A percentile compares a stretch with the other conserved stretches of the same genome.
Evolutionary conservation across 2,888 invertebrate genomes (phyloP).

Genomic region (Eupithecia abbreviata): DNA sequence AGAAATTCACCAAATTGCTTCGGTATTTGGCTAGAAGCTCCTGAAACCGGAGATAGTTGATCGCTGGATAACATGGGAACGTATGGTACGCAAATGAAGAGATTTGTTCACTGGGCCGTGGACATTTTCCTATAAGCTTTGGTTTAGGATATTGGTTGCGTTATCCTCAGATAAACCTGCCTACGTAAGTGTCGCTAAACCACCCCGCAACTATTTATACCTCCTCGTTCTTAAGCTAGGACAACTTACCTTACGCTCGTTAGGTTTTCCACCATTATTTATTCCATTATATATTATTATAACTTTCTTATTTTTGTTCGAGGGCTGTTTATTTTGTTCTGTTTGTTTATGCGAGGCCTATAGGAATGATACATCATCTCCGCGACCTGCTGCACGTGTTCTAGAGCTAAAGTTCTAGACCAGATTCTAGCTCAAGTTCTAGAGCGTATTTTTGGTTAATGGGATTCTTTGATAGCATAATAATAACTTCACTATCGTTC

Average conservation of each 20-base stretch:
- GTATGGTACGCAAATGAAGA: constrained; percentile 43
- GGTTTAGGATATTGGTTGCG: neutral
- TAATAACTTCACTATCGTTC: neutral
- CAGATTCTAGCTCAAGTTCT: too few species aligned
- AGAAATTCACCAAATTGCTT: neutral
- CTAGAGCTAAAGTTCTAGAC: too few species aligned
- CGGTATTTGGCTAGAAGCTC: constrained; percentile 28
- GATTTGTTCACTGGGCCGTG: constrained; percentile 43
- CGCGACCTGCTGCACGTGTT: too few species aligned
- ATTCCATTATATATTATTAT: too few species aligned
- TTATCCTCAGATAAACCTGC: neutral
- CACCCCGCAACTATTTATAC: neutral
- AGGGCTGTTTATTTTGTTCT: too few species aligned
- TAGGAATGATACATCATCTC: too few species aligned
- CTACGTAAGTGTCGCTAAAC: neutral
- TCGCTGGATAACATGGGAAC: constrained; percentile 49
- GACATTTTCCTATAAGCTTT: constrained; percentile 1
- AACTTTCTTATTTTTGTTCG: neutral
- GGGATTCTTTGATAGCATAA: too few species aligned
- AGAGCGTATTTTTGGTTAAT: too few species aligned
- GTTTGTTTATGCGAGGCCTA: too few species aligned
- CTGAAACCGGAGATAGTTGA: constrained; percentile 56
- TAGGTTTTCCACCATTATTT: neutral
- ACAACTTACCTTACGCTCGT: neutral
- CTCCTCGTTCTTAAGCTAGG: neutral